Conservation (phyloP, 2,888 invertebrate genomes). For the Nomada flava region DNA sequence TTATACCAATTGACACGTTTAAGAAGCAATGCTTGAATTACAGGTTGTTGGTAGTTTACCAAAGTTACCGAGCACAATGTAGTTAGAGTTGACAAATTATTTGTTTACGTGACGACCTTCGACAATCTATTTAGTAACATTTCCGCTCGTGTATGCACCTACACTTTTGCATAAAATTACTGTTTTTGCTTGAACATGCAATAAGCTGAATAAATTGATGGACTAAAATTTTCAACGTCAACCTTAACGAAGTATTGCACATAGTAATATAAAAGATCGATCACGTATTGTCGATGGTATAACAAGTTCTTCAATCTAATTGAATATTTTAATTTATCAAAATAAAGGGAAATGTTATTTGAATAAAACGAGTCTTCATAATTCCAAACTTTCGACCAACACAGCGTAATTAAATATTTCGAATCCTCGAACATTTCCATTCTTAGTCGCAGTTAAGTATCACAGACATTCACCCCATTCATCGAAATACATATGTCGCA, state of each 20-base stretch:
- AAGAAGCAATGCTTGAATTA: too few species aligned
- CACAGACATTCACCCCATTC: not conserved
- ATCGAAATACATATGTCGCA: slow-evolving; percentile 5
- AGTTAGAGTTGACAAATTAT: slow-evolving; percentile 12
- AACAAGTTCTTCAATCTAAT: too few species aligned
- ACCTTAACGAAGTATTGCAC: too few species aligned
- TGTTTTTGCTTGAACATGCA: not conserved
- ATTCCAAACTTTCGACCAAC: not conserved
- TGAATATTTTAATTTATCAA: too few species aligned
- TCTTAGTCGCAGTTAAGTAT: not conserved
- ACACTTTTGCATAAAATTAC: slow-evolving; percentile 8
- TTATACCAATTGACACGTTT: too few species aligned
- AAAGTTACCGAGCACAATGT: not conserved
- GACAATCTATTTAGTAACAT: not conserved
- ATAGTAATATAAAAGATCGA: too few species aligned
- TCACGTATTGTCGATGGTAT: too few species aligned
- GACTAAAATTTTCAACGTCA: too few species aligned
- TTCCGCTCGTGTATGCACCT: not conserved
- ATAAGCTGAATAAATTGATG: not conserved
- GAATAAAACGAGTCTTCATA: not conserved
- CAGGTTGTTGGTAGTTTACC: too few species aligned
- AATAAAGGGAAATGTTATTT: not conserved
- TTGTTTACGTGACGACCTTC: slow-evolving; percentile 26
- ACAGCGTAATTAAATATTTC: not conserved
- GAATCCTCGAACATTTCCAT: not conserved